Percentiles rank a stretch among this genome's conserved stretches.
Evolutionary conservation across 2,888 invertebrate species (phyloP).

Genomic region (Coremacera marginata): DNA sequence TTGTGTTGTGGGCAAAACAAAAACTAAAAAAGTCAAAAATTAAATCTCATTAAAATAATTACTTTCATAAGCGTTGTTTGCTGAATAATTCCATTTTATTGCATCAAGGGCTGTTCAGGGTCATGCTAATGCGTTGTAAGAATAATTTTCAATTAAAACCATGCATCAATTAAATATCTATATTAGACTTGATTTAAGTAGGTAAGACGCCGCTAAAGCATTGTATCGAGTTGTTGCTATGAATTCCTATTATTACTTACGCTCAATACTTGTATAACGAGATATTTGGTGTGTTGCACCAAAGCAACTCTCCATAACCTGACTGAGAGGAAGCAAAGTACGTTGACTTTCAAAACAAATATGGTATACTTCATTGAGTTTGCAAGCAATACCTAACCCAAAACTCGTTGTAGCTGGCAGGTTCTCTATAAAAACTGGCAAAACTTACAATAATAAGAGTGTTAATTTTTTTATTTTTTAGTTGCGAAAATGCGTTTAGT

Average conservation of each 20-base stretch:
- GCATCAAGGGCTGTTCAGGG: constrained; percentile 4
- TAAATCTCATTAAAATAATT: background rate
- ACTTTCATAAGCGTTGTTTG: background rate
- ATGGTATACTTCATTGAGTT: constrained; percentile 37
- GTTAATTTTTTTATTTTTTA: background rate
- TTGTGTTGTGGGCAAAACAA: no score
- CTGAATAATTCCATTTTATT: background rate
- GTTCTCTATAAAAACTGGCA: background rate
- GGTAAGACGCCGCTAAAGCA: background rate
- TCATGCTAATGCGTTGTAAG: background rate
- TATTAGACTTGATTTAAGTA: no score
- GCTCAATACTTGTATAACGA: background rate
- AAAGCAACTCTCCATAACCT: constrained; percentile 48
- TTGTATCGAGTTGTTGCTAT: background rate
- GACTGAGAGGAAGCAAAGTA: constrained; percentile 53
- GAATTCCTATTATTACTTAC: background rate
- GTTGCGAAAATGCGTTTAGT: background rate
- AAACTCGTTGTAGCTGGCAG: background rate
- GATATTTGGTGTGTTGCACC: background rate
- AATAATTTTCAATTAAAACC: background rate
- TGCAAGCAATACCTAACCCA: background rate
- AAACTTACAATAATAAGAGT: background rate
- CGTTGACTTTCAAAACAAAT: constrained; percentile 51
- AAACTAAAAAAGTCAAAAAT: background rate
- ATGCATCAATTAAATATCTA: background rate